A percentile compares a stretch with the other conserved stretches of the same genome.
phyloP scores from a whole-genome alignment of 2,797 vertebrate genomes.

The Clarias platycephalus region DNA sequence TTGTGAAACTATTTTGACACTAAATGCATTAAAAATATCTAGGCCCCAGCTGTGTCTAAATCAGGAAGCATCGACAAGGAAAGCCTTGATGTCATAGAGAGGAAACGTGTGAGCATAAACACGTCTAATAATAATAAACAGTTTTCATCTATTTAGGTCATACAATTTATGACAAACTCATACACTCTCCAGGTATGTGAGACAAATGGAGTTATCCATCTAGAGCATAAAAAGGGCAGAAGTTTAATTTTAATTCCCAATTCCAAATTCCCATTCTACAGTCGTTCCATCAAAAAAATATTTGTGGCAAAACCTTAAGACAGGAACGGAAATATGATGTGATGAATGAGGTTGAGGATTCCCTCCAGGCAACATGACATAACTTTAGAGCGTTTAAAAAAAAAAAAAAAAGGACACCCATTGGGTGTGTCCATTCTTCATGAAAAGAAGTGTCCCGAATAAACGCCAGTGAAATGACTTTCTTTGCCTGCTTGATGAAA shows the following conservation, averaged over 20 bases:
- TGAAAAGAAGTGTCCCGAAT: no score
- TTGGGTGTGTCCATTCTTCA: no score
- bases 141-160: constrained; percentile 15
- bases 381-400: no score
- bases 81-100: constrained; percentile 17
- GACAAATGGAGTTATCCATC: neutral
- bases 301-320: neutral
- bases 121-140: constrained; percentile 16
- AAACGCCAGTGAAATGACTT: no score
- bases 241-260: neutral
- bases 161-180: neutral
- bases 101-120: constrained; percentile 18
- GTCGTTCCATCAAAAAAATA: neutral
- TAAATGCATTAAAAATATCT: neutral
- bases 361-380: no score
- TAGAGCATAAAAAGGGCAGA: neutral
- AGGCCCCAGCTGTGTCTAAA: constrained; percentile 2
- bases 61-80: constrained; percentile 1
- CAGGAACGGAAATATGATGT: no score
- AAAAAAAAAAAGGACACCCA: no score
- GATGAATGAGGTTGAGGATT: neutral
- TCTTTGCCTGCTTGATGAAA: no score
- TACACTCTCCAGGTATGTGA: neutral
- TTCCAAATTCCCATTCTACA: no score
- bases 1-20: neutral